These are phyloP conservation scores for Pseudanteris insignis DNA, from an alignment of 2,888 invertebrate species.

Conservation along the genomic window DNA sequence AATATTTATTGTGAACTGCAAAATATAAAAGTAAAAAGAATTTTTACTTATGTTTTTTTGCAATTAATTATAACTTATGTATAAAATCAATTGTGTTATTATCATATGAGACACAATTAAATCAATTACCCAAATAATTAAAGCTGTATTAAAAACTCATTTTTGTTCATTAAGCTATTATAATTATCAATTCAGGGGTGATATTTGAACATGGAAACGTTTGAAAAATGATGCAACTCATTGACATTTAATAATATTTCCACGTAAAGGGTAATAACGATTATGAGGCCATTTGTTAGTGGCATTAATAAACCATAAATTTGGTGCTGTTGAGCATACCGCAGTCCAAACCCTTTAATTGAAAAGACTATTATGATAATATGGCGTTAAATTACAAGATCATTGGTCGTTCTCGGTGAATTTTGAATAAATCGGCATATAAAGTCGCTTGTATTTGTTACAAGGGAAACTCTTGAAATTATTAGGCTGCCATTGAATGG, in stretches of 20 bases:
- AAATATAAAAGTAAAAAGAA: no score
- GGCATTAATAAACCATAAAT: conserved; percentile 3
- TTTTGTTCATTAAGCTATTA: conserved; percentile 1
- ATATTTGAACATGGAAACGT: neutral
- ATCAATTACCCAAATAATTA: conserved; percentile 2
- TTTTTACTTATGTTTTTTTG: no score
- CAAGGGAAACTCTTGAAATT: conserved; percentile 22
- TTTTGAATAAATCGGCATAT: conserved; percentile 19
- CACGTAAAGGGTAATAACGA: neutral
- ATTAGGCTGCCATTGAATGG: conserved; percentile 17
- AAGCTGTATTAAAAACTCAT: conserved; percentile 1
- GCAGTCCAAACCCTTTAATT: conserved; percentile 4
- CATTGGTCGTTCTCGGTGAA: conserved; percentile 1
- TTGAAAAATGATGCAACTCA: conserved; percentile 1
- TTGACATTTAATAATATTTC: neutral
- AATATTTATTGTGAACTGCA: no score
- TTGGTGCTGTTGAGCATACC: neutral
- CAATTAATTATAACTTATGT: no score
- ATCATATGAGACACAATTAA: no score
- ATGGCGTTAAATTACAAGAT: conserved; percentile 20
- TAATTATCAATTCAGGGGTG: neutral
- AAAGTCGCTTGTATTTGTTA: neutral
- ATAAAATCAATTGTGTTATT: no score
- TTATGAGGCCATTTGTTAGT: neutral
- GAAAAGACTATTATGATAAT: conserved; percentile 13